These are phyloP conservation scores for Tyto alba DNA, from an alignment of 2,113 vertebrate genomes.

Conservation along the genomic window DNA sequence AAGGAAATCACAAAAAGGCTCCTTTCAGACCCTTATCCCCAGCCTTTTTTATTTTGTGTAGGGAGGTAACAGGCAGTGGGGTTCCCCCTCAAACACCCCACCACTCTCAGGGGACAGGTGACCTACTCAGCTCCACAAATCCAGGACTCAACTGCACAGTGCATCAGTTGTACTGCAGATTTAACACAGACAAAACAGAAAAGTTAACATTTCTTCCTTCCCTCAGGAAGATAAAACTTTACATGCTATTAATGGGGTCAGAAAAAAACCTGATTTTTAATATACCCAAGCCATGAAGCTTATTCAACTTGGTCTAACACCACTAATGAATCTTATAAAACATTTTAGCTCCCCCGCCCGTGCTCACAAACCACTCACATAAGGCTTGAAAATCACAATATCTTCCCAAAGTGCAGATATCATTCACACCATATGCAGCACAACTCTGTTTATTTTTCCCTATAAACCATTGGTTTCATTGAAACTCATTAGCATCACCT, in stretches of 20 bases:
- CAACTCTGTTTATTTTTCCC: conserved; percentile 77
- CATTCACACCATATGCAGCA: conserved; percentile 73
- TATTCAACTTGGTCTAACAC: conserved; percentile 83
- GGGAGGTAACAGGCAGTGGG: not conserved
- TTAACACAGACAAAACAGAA: not conserved
- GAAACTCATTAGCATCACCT: conserved; percentile 99
- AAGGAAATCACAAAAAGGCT: not conserved
- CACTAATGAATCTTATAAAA: conserved; percentile 92
- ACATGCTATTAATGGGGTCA: conserved; percentile 46
- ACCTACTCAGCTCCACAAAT: not conserved
- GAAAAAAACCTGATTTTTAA: conserved; percentile 59
- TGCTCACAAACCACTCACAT: conserved; percentile 80
- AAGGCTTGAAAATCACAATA: conserved; percentile 86
- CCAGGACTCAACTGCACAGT: not conserved
- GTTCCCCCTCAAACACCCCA: fast-evolving
- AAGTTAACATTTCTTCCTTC: conserved; percentile 21
- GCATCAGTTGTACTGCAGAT: not conserved
- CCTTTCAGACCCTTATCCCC: not conserved
- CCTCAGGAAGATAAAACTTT: conserved; percentile 34
- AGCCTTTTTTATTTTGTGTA: not conserved
- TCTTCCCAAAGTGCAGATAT: conserved; percentile 79
- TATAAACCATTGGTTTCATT: conserved; percentile 89
- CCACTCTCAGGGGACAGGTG: not conserved
- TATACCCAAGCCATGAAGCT: conserved; percentile 49
- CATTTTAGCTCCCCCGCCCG: conserved; percentile 79